Conservation (phyloP, 2,797 vertebrate genomes). For the Siniperca undulata region DNA sequence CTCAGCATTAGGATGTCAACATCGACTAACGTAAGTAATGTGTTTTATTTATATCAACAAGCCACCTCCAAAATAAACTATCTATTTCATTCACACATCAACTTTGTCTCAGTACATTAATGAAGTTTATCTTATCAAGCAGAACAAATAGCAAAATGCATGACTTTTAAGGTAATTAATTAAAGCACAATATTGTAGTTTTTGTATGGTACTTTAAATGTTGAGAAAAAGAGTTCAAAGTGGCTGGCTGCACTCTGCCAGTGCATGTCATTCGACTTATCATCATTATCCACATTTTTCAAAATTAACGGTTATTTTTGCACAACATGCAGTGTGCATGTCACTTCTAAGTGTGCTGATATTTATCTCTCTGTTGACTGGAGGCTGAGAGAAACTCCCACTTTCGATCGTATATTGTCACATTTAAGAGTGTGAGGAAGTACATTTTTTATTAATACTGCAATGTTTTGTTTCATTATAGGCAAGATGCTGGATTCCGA, state of each 20-base stretch:
- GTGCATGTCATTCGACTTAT: conserved; percentile 11
- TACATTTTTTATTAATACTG: not conserved
- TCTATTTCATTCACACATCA: not conserved
- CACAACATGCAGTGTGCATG: not conserved
- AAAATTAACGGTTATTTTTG: conserved; percentile 46
- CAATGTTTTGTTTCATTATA: not conserved
- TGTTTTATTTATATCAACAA: conserved; percentile 48
- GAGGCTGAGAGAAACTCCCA: not conserved
- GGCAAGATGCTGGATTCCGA: not conserved
- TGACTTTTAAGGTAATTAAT: not conserved
- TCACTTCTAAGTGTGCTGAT: conserved; percentile 38
- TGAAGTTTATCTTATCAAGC: not conserved
- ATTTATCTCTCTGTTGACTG: conserved; percentile 48
- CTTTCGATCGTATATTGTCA: not conserved
- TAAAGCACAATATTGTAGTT: not conserved
- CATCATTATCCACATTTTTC: conserved; percentile 40
- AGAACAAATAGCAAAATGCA: not conserved
- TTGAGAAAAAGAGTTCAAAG: conserved; percentile 12
- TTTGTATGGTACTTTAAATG: not conserved
- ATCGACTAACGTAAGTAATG: conserved; percentile 36
- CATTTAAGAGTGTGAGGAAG: not conserved
- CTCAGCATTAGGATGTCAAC: conserved; percentile 50
- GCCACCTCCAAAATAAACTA: conserved; percentile 14
- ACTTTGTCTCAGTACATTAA: not conserved
- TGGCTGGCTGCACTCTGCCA: not conserved